These are phyloP conservation scores for Gadus macrocephalus DNA, from an alignment of 2,113 vertebrate genomes.

Conservation along the genomic window DNA sequence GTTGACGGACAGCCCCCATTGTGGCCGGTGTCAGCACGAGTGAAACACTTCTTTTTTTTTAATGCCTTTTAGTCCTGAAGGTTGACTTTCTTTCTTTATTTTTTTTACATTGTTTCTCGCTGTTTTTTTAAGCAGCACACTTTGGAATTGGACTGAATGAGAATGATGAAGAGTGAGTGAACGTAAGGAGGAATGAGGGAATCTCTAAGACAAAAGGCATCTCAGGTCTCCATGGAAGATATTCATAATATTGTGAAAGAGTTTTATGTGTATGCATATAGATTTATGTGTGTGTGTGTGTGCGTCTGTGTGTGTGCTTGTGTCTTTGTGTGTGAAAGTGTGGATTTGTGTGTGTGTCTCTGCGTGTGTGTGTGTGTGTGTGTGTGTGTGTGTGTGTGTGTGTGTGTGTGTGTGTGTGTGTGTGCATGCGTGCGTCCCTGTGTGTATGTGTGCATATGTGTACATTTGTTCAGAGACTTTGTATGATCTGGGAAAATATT, in stretches of 20 bases:
- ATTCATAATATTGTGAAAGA: not conserved
- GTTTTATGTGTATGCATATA: constrained; percentile 8
- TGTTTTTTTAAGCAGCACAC: not conserved
- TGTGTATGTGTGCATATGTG: constrained; percentile 9
- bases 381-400: constrained; percentile 9
- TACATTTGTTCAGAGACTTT: not conserved
- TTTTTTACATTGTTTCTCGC: constrained; percentile 45
- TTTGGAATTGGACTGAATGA: constrained; percentile 49
- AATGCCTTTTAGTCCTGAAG: constrained; percentile 50
- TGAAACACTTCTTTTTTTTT: constrained; percentile 17
- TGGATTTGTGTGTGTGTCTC: constrained; percentile 15
- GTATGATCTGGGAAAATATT: not conserved
- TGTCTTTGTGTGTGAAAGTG: constrained; percentile 15
- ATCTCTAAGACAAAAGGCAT: constrained; percentile 44
- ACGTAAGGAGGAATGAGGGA: too few relatives aligned
- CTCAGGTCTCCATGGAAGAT: not conserved
- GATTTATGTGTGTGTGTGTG: not conserved
- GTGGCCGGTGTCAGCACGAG: constrained; percentile 57
- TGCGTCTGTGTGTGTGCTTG: constrained; percentile 2
- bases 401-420: not conserved
- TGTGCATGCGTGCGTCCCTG: constrained; percentile 28
- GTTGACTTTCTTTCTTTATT: constrained; percentile 60
- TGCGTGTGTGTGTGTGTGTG: not conserved
- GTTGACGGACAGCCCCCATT: constrained; percentile 68
- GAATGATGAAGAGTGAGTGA: too few relatives aligned